phyloP scores from a whole-genome alignment of 2,113 vertebrate genomes.

The Oncorhynchus kisutch region DNA sequence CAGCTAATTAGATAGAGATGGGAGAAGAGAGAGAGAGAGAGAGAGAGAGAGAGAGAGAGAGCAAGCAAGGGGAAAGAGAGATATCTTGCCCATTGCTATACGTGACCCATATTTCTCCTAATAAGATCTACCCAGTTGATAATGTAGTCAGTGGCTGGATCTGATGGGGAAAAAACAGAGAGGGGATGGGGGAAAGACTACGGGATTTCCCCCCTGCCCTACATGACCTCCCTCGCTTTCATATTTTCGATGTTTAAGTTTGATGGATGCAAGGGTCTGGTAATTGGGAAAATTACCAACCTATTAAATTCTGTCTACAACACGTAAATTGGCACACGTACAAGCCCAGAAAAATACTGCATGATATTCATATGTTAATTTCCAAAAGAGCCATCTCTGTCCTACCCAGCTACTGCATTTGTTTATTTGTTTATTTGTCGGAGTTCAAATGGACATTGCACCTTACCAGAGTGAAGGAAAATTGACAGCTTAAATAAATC shows the following conservation, averaged over 20 bases:
- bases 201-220: background rate
- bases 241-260: slow-evolving; percentile 16
- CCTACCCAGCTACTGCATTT: too few species aligned
- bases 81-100: slow-evolving; percentile 21
- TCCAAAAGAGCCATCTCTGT: background rate
- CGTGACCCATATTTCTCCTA: slow-evolving; percentile 55
- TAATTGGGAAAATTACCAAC: background rate
- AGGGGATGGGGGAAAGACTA: background rate
- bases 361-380: too few species aligned
- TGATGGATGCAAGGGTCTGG: background rate
- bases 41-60: too few species aligned
- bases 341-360: too few species aligned
- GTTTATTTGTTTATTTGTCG: background rate
- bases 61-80: background rate
- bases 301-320: too few species aligned
- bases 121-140: slow-evolving; percentile 37
- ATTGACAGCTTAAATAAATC: too few species aligned
- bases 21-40: background rate
- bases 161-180: background rate
- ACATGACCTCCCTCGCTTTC: background rate
- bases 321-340: too few species aligned
- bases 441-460: background rate
- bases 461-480: too few species aligned
- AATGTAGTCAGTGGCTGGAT: background rate
- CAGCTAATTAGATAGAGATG: slow-evolving; percentile 69